phyloP scores from a whole-genome alignment of 2,113 vertebrate genomes.

The Urocolius indicus region DNA sequence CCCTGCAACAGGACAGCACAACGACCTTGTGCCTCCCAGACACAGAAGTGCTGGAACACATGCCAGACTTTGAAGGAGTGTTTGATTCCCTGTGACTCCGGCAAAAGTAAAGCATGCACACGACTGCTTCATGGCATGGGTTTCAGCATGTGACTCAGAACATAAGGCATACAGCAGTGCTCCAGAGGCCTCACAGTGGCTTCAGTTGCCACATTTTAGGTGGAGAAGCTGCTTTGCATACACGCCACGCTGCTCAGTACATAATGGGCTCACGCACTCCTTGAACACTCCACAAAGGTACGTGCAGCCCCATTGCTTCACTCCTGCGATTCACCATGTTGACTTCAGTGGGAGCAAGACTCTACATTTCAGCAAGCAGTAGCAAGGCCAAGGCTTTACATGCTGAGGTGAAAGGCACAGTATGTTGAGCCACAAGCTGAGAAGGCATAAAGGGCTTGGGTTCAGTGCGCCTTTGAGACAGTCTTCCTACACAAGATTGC shows the following conservation, averaged over 20 bases:
- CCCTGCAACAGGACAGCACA: neutral
- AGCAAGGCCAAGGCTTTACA: neutral
- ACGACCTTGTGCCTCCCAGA: rapidly evolving
- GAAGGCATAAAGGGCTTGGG: neutral
- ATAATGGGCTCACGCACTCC: rapidly evolving
- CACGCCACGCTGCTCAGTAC: neutral
- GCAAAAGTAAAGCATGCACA: neutral
- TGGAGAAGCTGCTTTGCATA: neutral
- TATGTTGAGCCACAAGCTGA: neutral
- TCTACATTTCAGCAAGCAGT: neutral
- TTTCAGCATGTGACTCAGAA: neutral
- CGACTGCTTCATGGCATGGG: neutral
- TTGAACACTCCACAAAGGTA: neutral
- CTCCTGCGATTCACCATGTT: rapidly evolving
- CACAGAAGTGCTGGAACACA: neutral
- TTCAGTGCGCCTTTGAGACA: neutral
- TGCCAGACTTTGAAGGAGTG: neutral
- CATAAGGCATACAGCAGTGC: rapidly evolving
- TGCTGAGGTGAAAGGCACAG: neutral
- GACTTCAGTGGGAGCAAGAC: neutral
- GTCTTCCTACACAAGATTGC: neutral
- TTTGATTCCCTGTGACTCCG: neutral
- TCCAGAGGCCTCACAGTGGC: neutral
- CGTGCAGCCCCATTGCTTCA: neutral
- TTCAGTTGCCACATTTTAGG: neutral